Evolutionary conservation across 2,888 invertebrate species (phyloP), one percentile per base, ranked within the genome.

Genomic region (Papilio gigon): DNA sequence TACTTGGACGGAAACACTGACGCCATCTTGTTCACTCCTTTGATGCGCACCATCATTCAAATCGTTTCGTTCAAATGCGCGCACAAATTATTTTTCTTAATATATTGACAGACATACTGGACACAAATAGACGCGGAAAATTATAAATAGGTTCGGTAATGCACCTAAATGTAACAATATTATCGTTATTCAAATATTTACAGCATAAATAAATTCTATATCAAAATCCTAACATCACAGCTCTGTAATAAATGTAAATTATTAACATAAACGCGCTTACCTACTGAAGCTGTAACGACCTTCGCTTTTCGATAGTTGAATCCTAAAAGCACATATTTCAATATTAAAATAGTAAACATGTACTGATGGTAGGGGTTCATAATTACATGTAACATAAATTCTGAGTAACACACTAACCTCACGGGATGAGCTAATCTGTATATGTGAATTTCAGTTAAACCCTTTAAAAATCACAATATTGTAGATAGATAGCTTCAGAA

Each of bases 181-280:
- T 53, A 53, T 30, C 53, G 30, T 53, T 53, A 53, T 30, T 53
- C 53, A 30, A 27, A 27, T 50, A 47, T 53, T 30, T 53, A 53
- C 30, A 9, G 30, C 53, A 30, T 30, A n/a, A 30, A 53, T 53
- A 53, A 53, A 53, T 53, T 53, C 30, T 30, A n/a, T 27, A n/a
- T 12, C 53, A 53, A 53, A 53, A 53, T 53, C 30, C 50, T 50
- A 27, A 25, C 22, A 25, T 25, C 25, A 44, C 0, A 47, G 20
- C 27, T n/a, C 30, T 53, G 9, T 53, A 30, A 53, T 53, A 53
- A 8, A 30, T 53, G 30, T 53, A 17, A 53, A 53, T 53, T 30
- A 53, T 53, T 53, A 14, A 25, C 50, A 53, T 53, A 30, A 53
- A 53, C n/a, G 14, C 12, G 30, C 53, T 27, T n/a, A 30, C 53